phyloP scores from a whole-genome alignment of 1,140 invertebrate species.

The Sitophilus oryzae region DNA sequence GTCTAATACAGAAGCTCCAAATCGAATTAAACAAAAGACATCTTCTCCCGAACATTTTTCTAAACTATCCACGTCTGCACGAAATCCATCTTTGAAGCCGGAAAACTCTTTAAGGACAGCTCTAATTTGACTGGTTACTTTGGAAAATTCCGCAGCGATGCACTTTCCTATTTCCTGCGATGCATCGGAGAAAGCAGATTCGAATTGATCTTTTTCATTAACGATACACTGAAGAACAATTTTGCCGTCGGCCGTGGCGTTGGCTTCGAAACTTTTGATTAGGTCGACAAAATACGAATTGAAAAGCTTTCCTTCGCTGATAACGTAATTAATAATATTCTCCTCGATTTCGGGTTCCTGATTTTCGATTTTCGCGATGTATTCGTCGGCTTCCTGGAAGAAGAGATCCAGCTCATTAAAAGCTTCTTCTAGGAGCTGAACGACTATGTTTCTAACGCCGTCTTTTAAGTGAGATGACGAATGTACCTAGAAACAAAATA shows the following conservation, averaged over 20 bases:
- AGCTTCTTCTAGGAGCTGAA: neutral
- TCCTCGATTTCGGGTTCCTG: conserved; percentile 1
- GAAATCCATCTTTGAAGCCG: neutral
- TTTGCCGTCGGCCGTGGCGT: neutral
- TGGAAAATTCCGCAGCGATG: neutral
- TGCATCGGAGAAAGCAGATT: neutral
- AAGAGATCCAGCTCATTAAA: neutral
- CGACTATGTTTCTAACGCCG: neutral
- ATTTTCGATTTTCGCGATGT: neutral
- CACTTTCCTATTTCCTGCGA: neutral
- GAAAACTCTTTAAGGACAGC: neutral
- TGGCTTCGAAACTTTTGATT: neutral
- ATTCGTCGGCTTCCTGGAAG: neutral
- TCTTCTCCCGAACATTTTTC: neutral
- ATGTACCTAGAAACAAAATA: too few species aligned
- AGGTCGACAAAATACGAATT: neutral
- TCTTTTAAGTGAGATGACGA: neutral
- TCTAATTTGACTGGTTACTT: neutral
- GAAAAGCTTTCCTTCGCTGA: neutral
- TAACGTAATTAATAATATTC: neutral
- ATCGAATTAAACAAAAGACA: neutral
- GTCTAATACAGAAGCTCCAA: neutral
- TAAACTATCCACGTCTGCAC: neutral
- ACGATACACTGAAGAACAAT: neutral
- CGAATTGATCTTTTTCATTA: neutral